Base-by-base conservation (phyloP, 1,140 invertebrate genomes). In the Protaetia brevitarsis region DNA sequence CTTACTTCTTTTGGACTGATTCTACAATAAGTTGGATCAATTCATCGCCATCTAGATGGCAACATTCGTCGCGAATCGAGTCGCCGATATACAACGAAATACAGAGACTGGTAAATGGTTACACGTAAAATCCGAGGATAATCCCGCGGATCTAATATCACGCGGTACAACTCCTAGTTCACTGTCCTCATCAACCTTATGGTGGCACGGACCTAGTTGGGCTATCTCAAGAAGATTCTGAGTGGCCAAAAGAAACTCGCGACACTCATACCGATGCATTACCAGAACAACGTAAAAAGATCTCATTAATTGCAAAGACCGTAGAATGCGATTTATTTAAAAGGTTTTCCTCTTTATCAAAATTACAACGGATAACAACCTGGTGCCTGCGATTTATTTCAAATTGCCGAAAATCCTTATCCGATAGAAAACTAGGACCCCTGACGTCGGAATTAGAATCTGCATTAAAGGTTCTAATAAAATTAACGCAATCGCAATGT, bases 131-230 rank as follows among this genome's bases (percentile, higher is more conserved):
- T 69, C 70, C 19, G 56, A 69, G 7, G 41, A 71, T 1, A 77
- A 74, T 58, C 73, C 71, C 7, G 74, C 73, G 13, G 74, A 76
- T 69, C 1, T 67, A 5, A 60, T 67, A 10, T 72, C 72, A 13
- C 34, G 71, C 8, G 68, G 69, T 29, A 60, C 65, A 31, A 10
- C 67, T 7, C 61, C 69, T 68, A 2, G 6, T 28, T 63, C 66
- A 69, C 68, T 68, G 8, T 0, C 62, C 5, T 6, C 60, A 6
- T 59, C 34, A 8, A 30, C 34, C 0, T 8, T 72, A 11, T 62
- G 69, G 72, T 76, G 76, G 77, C 7, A 64, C 16, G 62, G 75
- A 70, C 45, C 51, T 0, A 6, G 1, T 13, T 56, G 78, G n/a
- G 72, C 67, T 81, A 7, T 16, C 6, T 3, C 6, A 3, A 1